These are phyloP conservation scores for Sterna hirundo DNA, from an alignment of 2,113 vertebrate genomes.

Conservation along the genomic window DNA sequence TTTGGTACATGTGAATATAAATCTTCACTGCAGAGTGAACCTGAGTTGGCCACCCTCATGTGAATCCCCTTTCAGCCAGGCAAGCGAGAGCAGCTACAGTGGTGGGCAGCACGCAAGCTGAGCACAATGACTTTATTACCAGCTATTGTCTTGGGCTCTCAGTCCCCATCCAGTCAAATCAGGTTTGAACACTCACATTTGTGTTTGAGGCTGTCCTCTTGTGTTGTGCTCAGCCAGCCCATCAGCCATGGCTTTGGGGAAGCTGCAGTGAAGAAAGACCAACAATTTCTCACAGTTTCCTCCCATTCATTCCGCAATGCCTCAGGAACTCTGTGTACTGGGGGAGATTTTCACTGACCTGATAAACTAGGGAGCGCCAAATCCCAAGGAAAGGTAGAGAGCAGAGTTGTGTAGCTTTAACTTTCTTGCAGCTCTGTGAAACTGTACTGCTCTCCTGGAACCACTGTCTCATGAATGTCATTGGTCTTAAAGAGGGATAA, in stretches of 20 bases:
- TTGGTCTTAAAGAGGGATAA: background rate
- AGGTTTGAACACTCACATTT: background rate
- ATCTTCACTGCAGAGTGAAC: background rate
- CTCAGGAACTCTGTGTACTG: background rate
- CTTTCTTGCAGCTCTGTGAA: background rate
- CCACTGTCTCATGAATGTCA: background rate
- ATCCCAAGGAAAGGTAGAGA: background rate
- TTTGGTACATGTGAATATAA: background rate
- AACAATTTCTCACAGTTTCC: background rate
- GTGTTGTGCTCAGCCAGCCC: background rate
- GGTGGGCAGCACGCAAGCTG: fast-evolving
- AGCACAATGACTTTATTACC: background rate
- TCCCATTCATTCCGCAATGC: background rate
- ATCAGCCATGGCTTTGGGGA: background rate
- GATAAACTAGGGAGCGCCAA: background rate
- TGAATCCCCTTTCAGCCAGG: background rate
- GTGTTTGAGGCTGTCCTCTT: background rate
- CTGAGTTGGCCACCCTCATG: fast-evolving
- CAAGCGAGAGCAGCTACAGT: background rate
- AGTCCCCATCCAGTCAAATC: background rate
- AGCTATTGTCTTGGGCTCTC: background rate
- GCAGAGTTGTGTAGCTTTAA: background rate
- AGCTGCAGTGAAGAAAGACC: background rate
- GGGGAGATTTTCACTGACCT: background rate
- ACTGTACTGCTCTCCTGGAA: background rate